Base-by-base conservation (phyloP, 2,113 vertebrate species). In the Morone chrysops region DNA sequence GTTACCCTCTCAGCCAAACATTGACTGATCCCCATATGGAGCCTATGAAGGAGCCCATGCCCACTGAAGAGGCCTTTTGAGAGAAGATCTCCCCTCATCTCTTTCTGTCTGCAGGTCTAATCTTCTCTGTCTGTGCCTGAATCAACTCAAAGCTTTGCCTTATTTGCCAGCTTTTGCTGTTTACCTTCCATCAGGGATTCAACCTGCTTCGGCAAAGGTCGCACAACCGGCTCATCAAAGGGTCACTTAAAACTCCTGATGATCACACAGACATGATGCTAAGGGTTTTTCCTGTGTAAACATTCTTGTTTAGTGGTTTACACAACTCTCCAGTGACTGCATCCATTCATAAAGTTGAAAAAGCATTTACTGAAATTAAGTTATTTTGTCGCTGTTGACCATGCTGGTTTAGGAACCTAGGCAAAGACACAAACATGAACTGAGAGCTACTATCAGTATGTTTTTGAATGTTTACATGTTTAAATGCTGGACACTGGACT, bases 81-180 rank as follows among this genome's bases (percentile, higher is more conserved):
- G 69, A 78, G 48, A 81, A 83, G 71, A 79, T 81, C 61, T 41
- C 47, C 45, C 7, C 63, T 84, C 71, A 72, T 84, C 62, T 61
- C 69, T 69, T 22, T 79, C 82, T 85, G 70, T 92, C 89, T 89
- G 65, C 66, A 71, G 48, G n/a, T 87, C 79, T 90, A 89, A 91
- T 93, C 80, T 80, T 84, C 75, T 45, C 84, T 75, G 80, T 91
- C 87, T 92, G 67, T 12, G 48, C 57, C 38, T 1, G 3, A 84
- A 82, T 86, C 68, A 82, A 50, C 76, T 90, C 70, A 88, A 78
- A 81, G 81, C 89, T 81, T 70, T 41, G 70, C 81, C 81, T 91
- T 91, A 81, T 91, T 91, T 89, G 43, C 73, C 70, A 75, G 70
- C 59, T 75, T 69, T 31, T 40, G 40, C 51, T 87, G 78, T 92